These are phyloP conservation scores for Stegostoma tigrinum DNA, from an alignment of 2,113 vertebrate species.

Conservation along the genomic window DNA sequence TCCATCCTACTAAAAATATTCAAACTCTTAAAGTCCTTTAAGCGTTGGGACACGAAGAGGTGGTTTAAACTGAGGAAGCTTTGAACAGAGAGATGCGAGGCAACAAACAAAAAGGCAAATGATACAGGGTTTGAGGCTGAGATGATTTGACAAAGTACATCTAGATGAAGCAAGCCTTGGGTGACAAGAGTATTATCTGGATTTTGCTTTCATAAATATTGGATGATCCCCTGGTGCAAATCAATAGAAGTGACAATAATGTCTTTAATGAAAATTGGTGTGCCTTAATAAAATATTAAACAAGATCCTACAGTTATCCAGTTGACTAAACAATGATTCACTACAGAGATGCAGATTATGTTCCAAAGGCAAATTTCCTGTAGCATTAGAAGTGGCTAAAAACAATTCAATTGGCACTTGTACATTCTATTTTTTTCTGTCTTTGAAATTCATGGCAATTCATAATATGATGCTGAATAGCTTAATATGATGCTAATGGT, in stretches of 20 bases:
- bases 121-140: neutral
- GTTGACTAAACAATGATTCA: conserved; percentile 18
- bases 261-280: conserved; percentile 8
- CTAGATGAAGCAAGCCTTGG: neutral
- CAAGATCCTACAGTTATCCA: neutral
- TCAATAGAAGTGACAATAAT: neutral
- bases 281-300: conserved; percentile 26
- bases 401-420: neutral
- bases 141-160: neutral
- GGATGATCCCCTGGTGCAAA: neutral
- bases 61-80: neutral
- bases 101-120: neutral
- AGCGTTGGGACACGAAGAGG: neutral
- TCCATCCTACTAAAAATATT: neutral
- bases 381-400: neutral
- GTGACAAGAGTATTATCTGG: neutral
- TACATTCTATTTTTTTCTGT: neutral
- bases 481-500: neutral
- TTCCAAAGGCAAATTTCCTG: neutral
- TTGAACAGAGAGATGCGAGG: neutral
- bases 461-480: no score
- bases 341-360: neutral
- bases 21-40: neutral
- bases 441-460: neutral
- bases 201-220: conserved; percentile 9